Evolutionary conservation across 2,888 invertebrate species (phyloP).

Genomic region (Lamellibrachia columna): DNA sequence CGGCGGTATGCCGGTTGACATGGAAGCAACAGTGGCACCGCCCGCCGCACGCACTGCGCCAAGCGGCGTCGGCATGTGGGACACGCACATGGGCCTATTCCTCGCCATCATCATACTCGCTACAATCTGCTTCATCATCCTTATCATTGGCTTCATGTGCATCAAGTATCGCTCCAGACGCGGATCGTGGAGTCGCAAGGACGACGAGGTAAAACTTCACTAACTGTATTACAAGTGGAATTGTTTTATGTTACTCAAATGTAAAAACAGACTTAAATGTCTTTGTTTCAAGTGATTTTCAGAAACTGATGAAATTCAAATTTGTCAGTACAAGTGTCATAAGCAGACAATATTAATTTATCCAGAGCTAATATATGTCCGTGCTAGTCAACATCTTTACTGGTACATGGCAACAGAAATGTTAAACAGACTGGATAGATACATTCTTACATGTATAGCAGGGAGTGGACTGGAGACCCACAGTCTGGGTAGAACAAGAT

Average conservation of each 20-base stretch:
- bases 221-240: background rate
- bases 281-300: background rate
- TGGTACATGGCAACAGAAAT: too few species aligned
- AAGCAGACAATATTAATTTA: too few species aligned
- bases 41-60: background rate
- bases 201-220: conserved; percentile 18
- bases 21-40: background rate
- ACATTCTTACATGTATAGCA: too few species aligned
- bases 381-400: too few species aligned
- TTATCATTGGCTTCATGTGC: conserved; percentile 39
- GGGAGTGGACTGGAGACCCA: too few species aligned
- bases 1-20: background rate
- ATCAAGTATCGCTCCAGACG: conserved; percentile 28
- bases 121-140: conserved; percentile 42
- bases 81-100: conserved; percentile 41
- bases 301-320: background rate
- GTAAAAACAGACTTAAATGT: background rate
- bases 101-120: conserved; percentile 40
- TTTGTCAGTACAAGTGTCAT: background rate
- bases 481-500: too few species aligned
- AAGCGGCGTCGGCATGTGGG: conserved; percentile 28
- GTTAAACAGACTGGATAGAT: too few species aligned
- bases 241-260: background rate
- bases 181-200: conserved; percentile 21
- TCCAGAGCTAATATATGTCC: background rate